These are phyloP conservation scores for Drosophila nebulosa DNA, from an alignment of 1,140 invertebrate genomes.

Conservation along the genomic window DNA sequence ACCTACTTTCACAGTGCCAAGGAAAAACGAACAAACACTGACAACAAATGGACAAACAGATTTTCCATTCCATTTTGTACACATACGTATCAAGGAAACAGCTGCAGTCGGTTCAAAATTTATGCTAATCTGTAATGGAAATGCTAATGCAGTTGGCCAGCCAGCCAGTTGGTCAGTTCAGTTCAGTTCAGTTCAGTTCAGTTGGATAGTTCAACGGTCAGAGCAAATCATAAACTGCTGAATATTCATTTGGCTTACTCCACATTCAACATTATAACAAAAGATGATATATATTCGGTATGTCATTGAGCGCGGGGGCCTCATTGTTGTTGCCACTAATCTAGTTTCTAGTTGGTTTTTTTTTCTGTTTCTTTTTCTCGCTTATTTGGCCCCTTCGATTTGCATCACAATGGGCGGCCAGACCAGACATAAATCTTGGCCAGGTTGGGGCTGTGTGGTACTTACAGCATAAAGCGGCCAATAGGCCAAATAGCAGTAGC, in stretches of 20 bases:
- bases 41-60: conserved; percentile 10
- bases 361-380: conserved; percentile 3
- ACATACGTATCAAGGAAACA: conserved; percentile 68
- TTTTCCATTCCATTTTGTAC: conserved; percentile 58
- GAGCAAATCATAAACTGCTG: conserved; percentile 63
- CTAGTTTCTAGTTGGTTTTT: conserved; percentile 47
- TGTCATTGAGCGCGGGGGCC: conserved; percentile 34
- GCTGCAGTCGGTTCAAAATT: conserved; percentile 39
- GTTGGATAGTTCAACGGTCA: conserved; percentile 65
- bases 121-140: conserved; percentile 64
- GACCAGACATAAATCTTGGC: conserved; percentile 57
- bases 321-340: conserved; percentile 59
- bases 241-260: conserved; percentile 70
- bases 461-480: conserved; percentile 77
- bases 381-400: conserved; percentile 32
- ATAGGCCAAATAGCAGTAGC: conserved; percentile 68
- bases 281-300: conserved; percentile 63
- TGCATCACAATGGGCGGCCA: conserved; percentile 63
- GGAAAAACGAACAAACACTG: conserved; percentile 19
- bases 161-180: conserved; percentile 4
- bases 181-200: no score
- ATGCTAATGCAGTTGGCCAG: conserved; percentile 57
- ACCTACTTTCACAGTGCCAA: conserved; percentile 65
- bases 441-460: conserved; percentile 33
- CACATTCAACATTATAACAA: conserved; percentile 51